Percentiles rank a stretch among this genome's conserved stretches.
Conservation (phyloP, 2,888 invertebrate species). For the Amblyjoppa proteus region DNA sequence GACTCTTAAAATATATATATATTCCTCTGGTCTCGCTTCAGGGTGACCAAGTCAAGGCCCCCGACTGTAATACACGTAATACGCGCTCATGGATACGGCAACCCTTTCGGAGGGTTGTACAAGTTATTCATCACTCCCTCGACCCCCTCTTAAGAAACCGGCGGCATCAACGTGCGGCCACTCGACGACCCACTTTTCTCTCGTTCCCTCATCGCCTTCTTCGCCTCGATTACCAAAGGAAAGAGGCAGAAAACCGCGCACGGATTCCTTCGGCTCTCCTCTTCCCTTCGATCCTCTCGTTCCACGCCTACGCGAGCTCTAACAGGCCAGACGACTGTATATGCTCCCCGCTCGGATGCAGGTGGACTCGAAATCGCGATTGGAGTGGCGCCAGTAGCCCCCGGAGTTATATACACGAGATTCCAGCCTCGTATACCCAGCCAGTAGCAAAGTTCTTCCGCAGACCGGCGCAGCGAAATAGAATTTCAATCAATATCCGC, state of each 20-base stretch:
- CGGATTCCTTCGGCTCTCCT: constrained; percentile 48
- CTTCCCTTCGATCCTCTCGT: constrained; percentile 36
- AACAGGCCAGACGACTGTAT: background rate
- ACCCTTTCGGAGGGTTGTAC: constrained; percentile 49
- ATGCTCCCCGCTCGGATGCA: constrained; percentile 44
- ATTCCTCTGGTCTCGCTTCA: constrained; percentile 71
- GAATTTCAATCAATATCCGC: constrained; percentile 65
- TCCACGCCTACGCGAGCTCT: constrained; percentile 29
- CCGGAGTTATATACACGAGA: constrained; percentile 56
- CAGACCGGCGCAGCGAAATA: constrained; percentile 48
- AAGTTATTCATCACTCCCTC: constrained; percentile 37
- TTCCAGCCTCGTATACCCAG: constrained; percentile 62
- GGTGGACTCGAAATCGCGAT: constrained; percentile 75
- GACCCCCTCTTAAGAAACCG: constrained; percentile 52
- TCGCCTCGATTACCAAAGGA: constrained; percentile 61
- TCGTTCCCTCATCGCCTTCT: constrained; percentile 50
- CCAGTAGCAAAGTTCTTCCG: constrained; percentile 66
- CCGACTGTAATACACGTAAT: constrained; percentile 43
- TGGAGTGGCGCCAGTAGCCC: constrained; percentile 78
- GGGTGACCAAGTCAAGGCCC: constrained; percentile 79
- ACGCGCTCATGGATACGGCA: constrained; percentile 25
- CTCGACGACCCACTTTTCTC: constrained; percentile 71
- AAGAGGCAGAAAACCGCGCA: constrained; percentile 51
- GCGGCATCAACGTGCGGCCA: constrained; percentile 57
- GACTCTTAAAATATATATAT: constrained; percentile 40